Evolutionary conservation across 2,888 invertebrate genomes (phyloP).

Genomic region (Erpobdella octoculata): DNA sequence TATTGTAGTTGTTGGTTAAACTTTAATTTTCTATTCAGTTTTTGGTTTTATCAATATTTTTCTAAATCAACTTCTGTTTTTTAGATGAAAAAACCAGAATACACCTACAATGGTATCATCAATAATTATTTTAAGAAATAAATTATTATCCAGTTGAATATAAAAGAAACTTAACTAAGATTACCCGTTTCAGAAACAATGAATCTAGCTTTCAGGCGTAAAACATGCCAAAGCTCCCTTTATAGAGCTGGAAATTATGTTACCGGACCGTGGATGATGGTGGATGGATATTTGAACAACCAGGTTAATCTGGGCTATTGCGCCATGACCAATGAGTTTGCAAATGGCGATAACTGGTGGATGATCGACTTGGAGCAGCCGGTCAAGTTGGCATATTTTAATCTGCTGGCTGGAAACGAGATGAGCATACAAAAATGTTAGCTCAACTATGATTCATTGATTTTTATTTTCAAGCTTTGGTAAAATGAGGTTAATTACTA

Average conservation of each 20-base stretch:
- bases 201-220: neutral
- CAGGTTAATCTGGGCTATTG: neutral
- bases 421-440: no score
- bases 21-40: no score
- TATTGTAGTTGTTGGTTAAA: neutral
- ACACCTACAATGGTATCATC: neutral
- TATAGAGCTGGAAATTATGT: neutral
- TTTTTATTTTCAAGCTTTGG: no score
- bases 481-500: no score
- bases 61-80: no score
- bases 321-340: neutral
- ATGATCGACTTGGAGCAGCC: constrained; percentile 2
- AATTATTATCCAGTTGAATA: no score
- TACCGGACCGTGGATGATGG: neutral
- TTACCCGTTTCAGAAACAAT: neutral
- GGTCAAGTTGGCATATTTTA: neutral
- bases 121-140: neutral
- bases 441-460: no score
- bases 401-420: neutral
- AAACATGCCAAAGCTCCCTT: neutral
- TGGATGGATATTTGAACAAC: neutral
- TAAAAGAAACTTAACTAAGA: no score
- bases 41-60: no score
- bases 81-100: no score
- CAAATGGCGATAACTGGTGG: constrained; percentile 3